Evolutionary conservation across 2,888 invertebrate species (phyloP).

Genomic region (Odontocolon sp.): DNA sequence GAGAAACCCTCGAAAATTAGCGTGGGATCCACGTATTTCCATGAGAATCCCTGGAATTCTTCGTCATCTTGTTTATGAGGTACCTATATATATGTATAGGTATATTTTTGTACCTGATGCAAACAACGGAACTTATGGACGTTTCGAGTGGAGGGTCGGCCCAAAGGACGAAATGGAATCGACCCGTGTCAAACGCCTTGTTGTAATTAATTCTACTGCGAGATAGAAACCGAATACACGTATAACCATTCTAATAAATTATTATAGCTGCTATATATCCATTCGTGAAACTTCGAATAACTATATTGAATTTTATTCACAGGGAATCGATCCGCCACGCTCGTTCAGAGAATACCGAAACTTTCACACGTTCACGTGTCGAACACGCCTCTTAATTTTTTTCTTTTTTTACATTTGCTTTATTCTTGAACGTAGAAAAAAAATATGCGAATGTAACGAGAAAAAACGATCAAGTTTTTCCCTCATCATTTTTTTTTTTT

Average conservation of each 20-base stretch:
- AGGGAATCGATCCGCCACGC: constrained; percentile 50
- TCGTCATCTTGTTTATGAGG: constrained; percentile 26
- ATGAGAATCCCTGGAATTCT: constrained; percentile 22
- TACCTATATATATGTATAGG: no score
- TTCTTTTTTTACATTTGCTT: background rate
- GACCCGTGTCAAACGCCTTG: constrained; percentile 54
- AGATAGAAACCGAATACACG: constrained; percentile 50
- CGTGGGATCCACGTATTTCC: constrained; percentile 32
- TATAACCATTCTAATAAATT: background rate
- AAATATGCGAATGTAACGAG: constrained; percentile 10
- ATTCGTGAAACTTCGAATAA: constrained; percentile 18
- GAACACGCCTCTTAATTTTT: constrained; percentile 28
- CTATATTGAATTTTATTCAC: constrained; percentile 61
- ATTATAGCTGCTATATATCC: background rate
- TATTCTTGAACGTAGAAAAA: background rate
- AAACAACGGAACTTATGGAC: constrained; percentile 15
- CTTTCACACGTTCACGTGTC: constrained; percentile 20
- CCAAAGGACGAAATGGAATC: constrained; percentile 53
- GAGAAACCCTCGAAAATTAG: constrained; percentile 29
- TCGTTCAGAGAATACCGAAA: constrained; percentile 47
- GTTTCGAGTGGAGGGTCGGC: constrained; percentile 19
- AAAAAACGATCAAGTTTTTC: background rate
- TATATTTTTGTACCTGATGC: constrained; percentile 20
- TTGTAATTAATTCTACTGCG: constrained; percentile 58
- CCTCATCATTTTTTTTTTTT: background rate